These are phyloP conservation scores for Sarcophilus harrisii DNA, from an alignment of 2,797 vertebrate genomes.

Conservation along the genomic window DNA sequence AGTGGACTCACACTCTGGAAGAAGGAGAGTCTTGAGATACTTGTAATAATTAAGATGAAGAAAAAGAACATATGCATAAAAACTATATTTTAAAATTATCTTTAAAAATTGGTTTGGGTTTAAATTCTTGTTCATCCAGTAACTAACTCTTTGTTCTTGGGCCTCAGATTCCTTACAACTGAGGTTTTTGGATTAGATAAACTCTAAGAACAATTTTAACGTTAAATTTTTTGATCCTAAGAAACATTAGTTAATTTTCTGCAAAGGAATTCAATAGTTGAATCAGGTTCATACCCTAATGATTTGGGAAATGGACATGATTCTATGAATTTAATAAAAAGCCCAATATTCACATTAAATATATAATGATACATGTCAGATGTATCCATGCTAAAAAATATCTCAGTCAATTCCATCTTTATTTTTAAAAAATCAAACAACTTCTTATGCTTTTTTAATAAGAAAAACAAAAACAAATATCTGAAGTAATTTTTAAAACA, in stretches of 20 bases:
- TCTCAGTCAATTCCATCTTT: slow-evolving; percentile 10
- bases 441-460: slow-evolving; percentile 23
- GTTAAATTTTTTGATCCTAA: not conserved
- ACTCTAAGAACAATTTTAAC: not conserved
- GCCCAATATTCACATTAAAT: slow-evolving; percentile 54
- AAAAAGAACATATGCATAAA: not conserved
- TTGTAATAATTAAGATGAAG: not conserved
- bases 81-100: not conserved
- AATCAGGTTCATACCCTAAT: slow-evolving; percentile 12
- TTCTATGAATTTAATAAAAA: slow-evolving; percentile 54
- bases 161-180: not conserved
- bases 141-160: not conserved
- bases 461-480: slow-evolving; percentile 26
- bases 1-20: not conserved
- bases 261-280: slow-evolving; percentile 55
- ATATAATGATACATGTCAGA: slow-evolving; percentile 42
- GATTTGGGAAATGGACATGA: slow-evolving; percentile 56
- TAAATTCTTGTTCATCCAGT: not conserved
- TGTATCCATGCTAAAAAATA: slow-evolving; percentile 39
- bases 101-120: not conserved
- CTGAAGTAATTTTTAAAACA: slow-evolving; percentile 48
- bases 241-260: slow-evolving; percentile 46
- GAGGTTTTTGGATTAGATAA: not conserved
- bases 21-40: not conserved
- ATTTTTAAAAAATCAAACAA: slow-evolving; percentile 4